Base-by-base conservation (phyloP, 2,113 vertebrate genomes). In the Aegypius monachus region DNA sequence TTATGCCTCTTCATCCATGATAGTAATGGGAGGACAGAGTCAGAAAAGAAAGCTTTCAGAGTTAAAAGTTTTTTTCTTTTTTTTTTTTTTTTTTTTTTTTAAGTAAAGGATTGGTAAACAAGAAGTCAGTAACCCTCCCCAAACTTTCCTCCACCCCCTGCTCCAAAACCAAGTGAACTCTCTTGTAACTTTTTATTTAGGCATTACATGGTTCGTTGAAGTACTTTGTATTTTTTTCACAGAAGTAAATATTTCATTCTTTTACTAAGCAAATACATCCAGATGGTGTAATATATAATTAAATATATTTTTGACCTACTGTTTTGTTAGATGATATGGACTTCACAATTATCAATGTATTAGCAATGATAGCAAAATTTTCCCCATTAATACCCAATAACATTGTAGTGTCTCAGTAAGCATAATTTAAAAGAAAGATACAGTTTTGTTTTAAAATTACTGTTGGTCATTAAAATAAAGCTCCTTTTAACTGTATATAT, bases 141-240 rank as follows among this genome's bases (percentile, higher is more conserved):
- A 83, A 45, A 55, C 10, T n/a, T 6, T 2, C 3, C 10, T 3
- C 2, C 7, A 9, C 3, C 0, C 3, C 36, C 29, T 27, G 27
- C 27, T 32, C 32, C 34, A 59, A 91, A 88, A 50, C 2, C 5
- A 80, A 13, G 47, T 22, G 1, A 65, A 56, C 3, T 4, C 0
- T 55, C 70, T 22, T 2, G 1, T 29, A 63, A 63, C 15, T 61
- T 38, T 73, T 62, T 66, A 50, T 32, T 86, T 78, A 47, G 31
- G 17, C 13, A 11, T 53, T 43, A 48, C 27, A 61, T 0, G 2
- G 4, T 52, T 67, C 27, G 6, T 45, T 78, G 42, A 66, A 77
- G 5, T 27, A 15, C 5, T 56, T 16, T 20, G 29, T 17, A 9
- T 1, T 34, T 66, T 66, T 58, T 61, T 32, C 6, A n/a, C 48